A percentile compares a stretch with the other conserved stretches of the same genome.
phyloP scores from a whole-genome alignment of 2,888 invertebrate genomes.

The Strigamia crassipes region DNA sequence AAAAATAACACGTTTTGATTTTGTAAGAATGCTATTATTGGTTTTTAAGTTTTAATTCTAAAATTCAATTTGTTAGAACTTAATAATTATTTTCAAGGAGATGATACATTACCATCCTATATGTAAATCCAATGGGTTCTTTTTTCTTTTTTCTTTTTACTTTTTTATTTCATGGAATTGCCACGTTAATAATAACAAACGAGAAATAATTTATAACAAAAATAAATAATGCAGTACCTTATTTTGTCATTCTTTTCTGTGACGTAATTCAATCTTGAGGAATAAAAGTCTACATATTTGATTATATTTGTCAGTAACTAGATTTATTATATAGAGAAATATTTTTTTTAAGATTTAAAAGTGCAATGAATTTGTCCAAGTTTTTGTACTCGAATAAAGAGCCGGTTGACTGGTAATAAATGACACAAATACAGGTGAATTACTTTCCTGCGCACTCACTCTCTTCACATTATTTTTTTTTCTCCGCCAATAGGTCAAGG shows the following conservation, averaged over 20 bases:
- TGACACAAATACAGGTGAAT: slow-evolving; percentile 21
- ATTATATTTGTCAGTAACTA: not conserved
- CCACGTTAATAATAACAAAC: not conserved
- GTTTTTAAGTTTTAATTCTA: not conserved
- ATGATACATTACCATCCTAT: not conserved
- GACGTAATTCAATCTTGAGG: not conserved
- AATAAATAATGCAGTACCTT: not conserved
- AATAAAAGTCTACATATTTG: slow-evolving; percentile 9
- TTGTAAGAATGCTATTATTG: not conserved
- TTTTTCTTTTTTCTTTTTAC: not conserved
- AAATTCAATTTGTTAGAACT: slow-evolving; percentile 12
- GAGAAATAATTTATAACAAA: not conserved
- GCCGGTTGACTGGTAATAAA: slow-evolving; percentile 1
- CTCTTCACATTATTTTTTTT: not conserved
- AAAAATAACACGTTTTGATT: not conserved
- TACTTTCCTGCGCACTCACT: slow-evolving; percentile 6
- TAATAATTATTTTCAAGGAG: not conserved
- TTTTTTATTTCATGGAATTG: not conserved
- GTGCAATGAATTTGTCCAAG: slow-evolving; percentile 7
- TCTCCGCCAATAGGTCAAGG: slow-evolving; percentile 12
- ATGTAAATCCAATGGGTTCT: not conserved
- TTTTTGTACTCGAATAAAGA: slow-evolving; percentile 10
- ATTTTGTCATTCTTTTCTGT: slow-evolving; percentile 16
- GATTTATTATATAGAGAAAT: not conserved
- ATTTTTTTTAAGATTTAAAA: slow-evolving; percentile 16